A percentile compares a stretch with the other conserved stretches of the same genome.
Evolutionary conservation across 2,888 invertebrate genomes (phyloP).

Genomic region (Chymomyza fuscimana): DNA sequence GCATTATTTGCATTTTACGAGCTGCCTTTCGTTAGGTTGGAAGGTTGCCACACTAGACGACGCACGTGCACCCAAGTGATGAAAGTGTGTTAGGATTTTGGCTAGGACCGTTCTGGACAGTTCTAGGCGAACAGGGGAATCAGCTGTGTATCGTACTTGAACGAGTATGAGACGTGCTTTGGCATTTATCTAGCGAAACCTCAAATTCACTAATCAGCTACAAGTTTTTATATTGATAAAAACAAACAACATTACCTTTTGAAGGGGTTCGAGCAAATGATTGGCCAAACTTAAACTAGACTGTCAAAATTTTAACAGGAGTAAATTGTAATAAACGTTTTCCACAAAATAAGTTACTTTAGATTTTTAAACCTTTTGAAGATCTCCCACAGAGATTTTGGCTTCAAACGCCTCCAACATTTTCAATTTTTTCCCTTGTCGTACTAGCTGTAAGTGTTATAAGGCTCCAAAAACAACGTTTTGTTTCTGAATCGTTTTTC

Average conservation of each 20-base stretch:
- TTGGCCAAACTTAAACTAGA: too few species aligned
- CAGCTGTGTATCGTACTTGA: neutral
- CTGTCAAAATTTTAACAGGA: too few species aligned
- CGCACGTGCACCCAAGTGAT: conserved; percentile 36
- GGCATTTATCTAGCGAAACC: neutral
- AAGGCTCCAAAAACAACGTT: too few species aligned
- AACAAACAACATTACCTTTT: neutral
- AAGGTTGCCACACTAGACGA: conserved; percentile 57
- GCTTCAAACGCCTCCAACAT: too few species aligned
- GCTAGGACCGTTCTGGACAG: neutral
- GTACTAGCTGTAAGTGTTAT: too few species aligned
- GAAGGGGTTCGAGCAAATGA: too few species aligned
- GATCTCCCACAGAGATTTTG: too few species aligned
- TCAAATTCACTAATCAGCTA: neutral
- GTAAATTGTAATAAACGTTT: too few species aligned
- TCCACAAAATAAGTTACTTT: too few species aligned
- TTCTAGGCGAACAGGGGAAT: neutral
- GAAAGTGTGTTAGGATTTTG: conserved; percentile 46
- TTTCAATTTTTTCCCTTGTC: too few species aligned
- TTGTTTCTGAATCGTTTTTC: too few species aligned
- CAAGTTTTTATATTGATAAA: neutral
- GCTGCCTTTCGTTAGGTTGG: conserved; percentile 51
- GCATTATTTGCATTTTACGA: conserved; percentile 74
- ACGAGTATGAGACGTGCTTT: neutral
- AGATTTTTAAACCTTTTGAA: too few species aligned